phyloP scores from a whole-genome alignment of 1,140 invertebrate genomes.

The Danaus melanippus region DNA sequence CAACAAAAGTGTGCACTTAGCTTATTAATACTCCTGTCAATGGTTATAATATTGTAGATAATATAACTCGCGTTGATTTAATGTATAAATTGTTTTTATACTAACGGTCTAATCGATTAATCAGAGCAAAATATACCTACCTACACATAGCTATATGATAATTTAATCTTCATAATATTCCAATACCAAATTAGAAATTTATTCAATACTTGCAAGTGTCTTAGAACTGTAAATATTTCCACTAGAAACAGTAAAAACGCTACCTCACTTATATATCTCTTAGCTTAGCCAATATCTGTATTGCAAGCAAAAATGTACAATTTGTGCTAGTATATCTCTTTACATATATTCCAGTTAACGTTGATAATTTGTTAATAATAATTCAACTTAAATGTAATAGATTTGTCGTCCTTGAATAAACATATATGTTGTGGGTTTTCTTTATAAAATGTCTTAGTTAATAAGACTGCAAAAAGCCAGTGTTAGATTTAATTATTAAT shows the following conservation, averaged over 20 bases:
- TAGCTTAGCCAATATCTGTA: constrained; percentile 61
- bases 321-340: constrained; percentile 14
- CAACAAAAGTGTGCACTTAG: constrained; percentile 57
- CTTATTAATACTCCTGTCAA: constrained; percentile 58
- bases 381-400: too few species aligned
- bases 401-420: too few species aligned
- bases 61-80: constrained; percentile 47
- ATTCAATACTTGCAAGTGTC: constrained; percentile 40
- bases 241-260: constrained; percentile 67
- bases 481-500: constrained; percentile 48
- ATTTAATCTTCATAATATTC: constrained; percentile 37
- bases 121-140: constrained; percentile 17
- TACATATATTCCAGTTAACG: constrained; percentile 2
- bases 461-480: constrained; percentile 63
- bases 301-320: constrained; percentile 23
- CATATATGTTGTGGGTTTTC: neutral
- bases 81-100: constrained; percentile 47
- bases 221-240: constrained; percentile 66
- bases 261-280: constrained; percentile 67
- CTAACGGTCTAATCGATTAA: constrained; percentile 37
- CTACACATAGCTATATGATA: constrained; percentile 22
- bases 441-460: constrained; percentile 25
- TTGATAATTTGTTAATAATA: too few species aligned
- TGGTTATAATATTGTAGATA: constrained; percentile 42
- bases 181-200: constrained; percentile 46